Percentiles rank a stretch among this genome's conserved stretches.
Evolutionary conservation across 2,888 invertebrate species (phyloP).

Genomic region (Lagria hirta): DNA sequence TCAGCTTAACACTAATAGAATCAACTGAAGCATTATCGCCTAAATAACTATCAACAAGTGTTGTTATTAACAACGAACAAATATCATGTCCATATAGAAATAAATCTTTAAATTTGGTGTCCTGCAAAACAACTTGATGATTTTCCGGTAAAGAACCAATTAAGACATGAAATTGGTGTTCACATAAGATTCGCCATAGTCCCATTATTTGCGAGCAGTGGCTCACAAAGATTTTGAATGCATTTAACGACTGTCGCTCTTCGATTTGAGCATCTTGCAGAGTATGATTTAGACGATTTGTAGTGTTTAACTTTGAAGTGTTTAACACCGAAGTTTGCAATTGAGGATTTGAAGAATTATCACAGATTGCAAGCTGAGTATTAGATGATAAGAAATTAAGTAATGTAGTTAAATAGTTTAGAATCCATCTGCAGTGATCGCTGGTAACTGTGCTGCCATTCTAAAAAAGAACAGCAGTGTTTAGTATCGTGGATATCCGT

Average conservation of each 20-base stretch:
- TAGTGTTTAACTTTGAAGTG: constrained; percentile 34
- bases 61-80: constrained; percentile 74
- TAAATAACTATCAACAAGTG: constrained; percentile 87
- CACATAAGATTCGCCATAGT: constrained; percentile 89
- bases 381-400: constrained; percentile 73
- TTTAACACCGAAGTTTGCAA: constrained; percentile 28
- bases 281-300: constrained; percentile 38
- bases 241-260: constrained; percentile 76
- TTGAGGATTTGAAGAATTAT: constrained; percentile 9
- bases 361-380: constrained; percentile 54
- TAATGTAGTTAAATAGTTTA: constrained; percentile 74
- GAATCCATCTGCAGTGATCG: constrained; percentile 71
- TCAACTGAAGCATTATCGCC: constrained; percentile 95
- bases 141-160: constrained; percentile 68
- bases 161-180: constrained; percentile 86
- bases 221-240: constrained; percentile 65
- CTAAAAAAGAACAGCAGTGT: constrained; percentile 49
- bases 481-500: too few relatives aligned
- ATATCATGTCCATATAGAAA: constrained; percentile 77
- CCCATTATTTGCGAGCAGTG: constrained; percentile 88
- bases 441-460: constrained; percentile 68
- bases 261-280: constrained; percentile 59
- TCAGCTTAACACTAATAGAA: constrained; percentile 81
- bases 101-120: constrained; percentile 72
- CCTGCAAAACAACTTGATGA: constrained; percentile 64